phyloP scores from a whole-genome alignment of 2,888 invertebrate genomes.

The Suillia variegata region DNA sequence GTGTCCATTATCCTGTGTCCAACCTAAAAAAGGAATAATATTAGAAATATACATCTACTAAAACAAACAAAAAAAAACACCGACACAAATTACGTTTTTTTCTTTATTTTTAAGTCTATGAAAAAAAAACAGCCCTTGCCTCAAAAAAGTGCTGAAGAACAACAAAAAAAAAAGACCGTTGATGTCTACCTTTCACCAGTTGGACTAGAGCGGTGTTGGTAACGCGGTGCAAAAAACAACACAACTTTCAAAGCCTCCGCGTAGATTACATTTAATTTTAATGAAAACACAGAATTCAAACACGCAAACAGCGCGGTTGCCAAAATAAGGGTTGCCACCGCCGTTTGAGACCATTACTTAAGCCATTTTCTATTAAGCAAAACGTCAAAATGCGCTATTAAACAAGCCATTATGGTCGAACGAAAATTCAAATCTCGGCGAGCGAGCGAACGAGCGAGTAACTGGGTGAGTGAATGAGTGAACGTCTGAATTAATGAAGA shows the following conservation, averaged over 20 bases:
- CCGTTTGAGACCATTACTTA: conserved; percentile 34
- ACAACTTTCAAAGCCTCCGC: neutral
- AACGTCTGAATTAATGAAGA: too few relatives aligned
- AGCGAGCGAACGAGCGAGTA: neutral
- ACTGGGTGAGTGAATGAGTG: too few relatives aligned
- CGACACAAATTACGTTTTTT: neutral
- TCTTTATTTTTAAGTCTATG: neutral
- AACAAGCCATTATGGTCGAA: conserved; percentile 38
- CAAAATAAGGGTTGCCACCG: conserved; percentile 18
- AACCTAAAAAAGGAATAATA: neutral
- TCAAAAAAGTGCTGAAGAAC: neutral
- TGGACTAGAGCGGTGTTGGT: too few relatives aligned
- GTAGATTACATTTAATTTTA: conserved; percentile 20
- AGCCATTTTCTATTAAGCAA: conserved; percentile 40
- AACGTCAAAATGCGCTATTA: conserved; percentile 40
- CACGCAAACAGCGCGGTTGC: conserved; percentile 14
- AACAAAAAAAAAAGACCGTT: neutral
- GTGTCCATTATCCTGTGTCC: conserved; percentile 19
- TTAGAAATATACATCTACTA: neutral
- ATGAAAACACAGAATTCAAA: conserved; percentile 21
- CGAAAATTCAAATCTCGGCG: neutral
- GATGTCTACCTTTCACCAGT: neutral
- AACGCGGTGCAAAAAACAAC: neutral
- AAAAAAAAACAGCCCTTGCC: neutral
- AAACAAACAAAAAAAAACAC: neutral